phyloP scores from a whole-genome alignment of 2,888 invertebrate genomes.

The Germaria angustata region DNA sequence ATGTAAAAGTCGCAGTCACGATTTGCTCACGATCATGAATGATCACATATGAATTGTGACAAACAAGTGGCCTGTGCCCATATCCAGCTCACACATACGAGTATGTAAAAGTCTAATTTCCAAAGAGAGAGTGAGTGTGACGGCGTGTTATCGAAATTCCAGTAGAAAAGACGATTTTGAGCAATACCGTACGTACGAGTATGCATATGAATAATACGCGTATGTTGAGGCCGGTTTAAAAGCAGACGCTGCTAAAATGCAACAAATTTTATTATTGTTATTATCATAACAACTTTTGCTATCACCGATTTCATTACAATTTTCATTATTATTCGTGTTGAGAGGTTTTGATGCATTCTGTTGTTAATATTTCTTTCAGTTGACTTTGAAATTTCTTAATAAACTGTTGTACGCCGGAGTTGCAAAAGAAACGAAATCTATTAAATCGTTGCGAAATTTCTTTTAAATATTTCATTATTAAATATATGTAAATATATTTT shows the following conservation, averaged over 20 bases:
- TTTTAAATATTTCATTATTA: slow-evolving; percentile 8
- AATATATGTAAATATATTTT: not conserved
- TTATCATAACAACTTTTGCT: slow-evolving; percentile 20
- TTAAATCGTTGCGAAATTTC: slow-evolving; percentile 32
- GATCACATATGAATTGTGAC: not conserved
- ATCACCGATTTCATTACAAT: slow-evolving; percentile 38
- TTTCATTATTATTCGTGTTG: slow-evolving; percentile 32
- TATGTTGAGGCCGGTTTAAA: slow-evolving; percentile 36
- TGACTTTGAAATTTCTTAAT: slow-evolving; percentile 72
- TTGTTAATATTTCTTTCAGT: slow-evolving; percentile 71
- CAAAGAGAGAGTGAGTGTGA: slow-evolving; percentile 53
- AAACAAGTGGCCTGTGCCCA: not conserved
- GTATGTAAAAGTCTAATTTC: not conserved
- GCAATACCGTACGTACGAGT: not conserved
- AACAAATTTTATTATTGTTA: slow-evolving; percentile 34
- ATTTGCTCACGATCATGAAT: not conserved
- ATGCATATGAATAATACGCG: slow-evolving; percentile 22
- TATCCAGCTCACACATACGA: not conserved
- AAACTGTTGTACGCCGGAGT: slow-evolving; percentile 58
- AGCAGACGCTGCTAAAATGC: slow-evolving; percentile 45
- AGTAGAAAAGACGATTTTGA: slow-evolving; percentile 15
- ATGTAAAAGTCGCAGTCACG: no score
- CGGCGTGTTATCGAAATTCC: slow-evolving; percentile 23
- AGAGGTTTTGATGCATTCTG: slow-evolving; percentile 71
- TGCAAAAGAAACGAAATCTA: not conserved